phyloP scores from a whole-genome alignment of 2,113 vertebrate genomes.

The Myiozetetes cayanensis region DNA sequence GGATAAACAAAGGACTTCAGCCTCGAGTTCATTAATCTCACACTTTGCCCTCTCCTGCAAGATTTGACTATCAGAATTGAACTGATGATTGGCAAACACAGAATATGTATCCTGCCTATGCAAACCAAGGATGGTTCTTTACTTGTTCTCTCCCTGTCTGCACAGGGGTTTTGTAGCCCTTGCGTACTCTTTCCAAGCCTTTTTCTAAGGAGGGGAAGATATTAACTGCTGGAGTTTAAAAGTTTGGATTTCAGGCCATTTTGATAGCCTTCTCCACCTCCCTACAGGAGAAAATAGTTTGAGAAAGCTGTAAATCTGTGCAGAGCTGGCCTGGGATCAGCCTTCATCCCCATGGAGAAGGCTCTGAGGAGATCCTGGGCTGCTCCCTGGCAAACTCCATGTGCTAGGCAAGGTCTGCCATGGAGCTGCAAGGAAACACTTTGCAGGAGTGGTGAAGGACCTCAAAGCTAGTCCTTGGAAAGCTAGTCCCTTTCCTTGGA shows the following conservation, averaged over 20 bases:
- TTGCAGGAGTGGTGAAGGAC: not conserved
- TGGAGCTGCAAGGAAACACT: not conserved
- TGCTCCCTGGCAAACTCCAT: rapidly evolving
- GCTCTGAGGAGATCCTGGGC: not conserved
- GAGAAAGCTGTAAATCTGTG: not conserved
- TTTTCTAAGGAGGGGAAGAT: not conserved
- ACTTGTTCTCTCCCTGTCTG: not conserved
- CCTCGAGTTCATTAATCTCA: not conserved
- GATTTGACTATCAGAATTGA: not conserved
- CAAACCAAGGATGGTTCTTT: not conserved
- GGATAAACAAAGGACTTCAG: not conserved
- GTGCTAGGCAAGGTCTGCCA: not conserved
- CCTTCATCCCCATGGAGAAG: not conserved
- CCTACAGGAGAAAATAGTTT: not conserved
- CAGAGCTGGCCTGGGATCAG: not conserved
- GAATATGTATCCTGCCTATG: too few relatives aligned
- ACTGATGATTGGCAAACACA: not conserved
- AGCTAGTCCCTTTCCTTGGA: too few relatives aligned
- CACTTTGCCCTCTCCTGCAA: not conserved
- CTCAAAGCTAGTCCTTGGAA: not conserved
- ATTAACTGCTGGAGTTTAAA: not conserved
- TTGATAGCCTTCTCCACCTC: not conserved
- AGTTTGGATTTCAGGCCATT: not conserved
- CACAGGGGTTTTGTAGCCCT: not conserved
- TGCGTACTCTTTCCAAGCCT: not conserved